phyloP scores from a whole-genome alignment of 37 sponge, comb jelly and placozoan species.

The Ianthella basta region DNA sequence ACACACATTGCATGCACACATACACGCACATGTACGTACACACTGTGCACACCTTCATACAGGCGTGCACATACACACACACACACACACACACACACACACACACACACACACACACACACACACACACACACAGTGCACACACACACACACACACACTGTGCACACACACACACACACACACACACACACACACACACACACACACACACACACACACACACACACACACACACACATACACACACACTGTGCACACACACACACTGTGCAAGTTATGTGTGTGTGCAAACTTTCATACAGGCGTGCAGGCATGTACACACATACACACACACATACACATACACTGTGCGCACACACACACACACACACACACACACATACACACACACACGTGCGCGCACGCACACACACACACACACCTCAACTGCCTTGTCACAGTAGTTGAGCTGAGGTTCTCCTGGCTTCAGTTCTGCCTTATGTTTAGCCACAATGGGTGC shows the following conservation, averaged over 20 bases:
- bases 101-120: slow-evolving; percentile 17
- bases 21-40: not conserved
- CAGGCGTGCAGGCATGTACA: not conserved
- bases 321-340: slow-evolving; percentile 3
- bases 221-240: not conserved
- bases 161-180: slow-evolving; percentile 1
- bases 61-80: not conserved
- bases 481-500: slow-evolving; percentile 62
- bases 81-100: slow-evolving; percentile 21
- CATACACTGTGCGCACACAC: slow-evolving; percentile 36
- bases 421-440: slow-evolving; percentile 83
- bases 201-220: slow-evolving; percentile 11
- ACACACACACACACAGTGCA: not conserved
- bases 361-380: slow-evolving; percentile 56
- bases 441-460: slow-evolving; percentile 78
- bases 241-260: slow-evolving; percentile 7
- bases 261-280: slow-evolving; percentile 34
- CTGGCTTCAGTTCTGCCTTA: slow-evolving; percentile 48
- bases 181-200: slow-evolving; percentile 13
- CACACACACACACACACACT: too few species aligned
- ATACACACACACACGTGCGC: slow-evolving; percentile 15
- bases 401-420: not conserved
- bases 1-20: not conserved
- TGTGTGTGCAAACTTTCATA: too few species aligned
- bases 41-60: not conserved